Evolutionary conservation across 1,140 invertebrate species (phyloP).

Genomic region (Drosophila melanica): DNA sequence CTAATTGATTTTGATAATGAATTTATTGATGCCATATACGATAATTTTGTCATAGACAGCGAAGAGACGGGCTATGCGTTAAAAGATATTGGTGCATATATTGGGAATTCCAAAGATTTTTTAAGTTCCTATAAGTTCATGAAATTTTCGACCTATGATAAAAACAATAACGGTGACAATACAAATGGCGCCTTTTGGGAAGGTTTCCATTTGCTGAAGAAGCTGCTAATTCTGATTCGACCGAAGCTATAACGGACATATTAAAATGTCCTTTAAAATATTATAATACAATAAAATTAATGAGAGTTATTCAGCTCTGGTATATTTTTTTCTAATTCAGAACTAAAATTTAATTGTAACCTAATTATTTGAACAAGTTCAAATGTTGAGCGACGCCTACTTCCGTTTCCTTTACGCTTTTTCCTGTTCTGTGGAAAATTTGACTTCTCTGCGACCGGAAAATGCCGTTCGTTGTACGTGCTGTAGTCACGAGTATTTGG

Average conservation of each 20-base stretch:
- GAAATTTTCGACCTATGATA: constrained; percentile 17
- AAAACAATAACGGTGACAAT: constrained; percentile 2
- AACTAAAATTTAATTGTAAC: background rate
- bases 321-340: too few species aligned
- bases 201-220: background rate
- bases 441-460: constrained; percentile 13
- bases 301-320: too few species aligned
- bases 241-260: background rate
- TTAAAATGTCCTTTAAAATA: too few species aligned
- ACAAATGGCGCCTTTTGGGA: background rate
- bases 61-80: background rate
- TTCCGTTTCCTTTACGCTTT: background rate
- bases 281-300: too few species aligned
- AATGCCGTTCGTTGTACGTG: constrained; percentile 17
- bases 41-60: constrained; percentile 12
- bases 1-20: background rate
- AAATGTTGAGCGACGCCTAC: background rate
- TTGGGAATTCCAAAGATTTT: background rate
- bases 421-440: constrained; percentile 12
- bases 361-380: constrained; percentile 3
- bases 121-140: background rate
- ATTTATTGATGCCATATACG: background rate
- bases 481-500: constrained; percentile 7
- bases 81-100: background rate
- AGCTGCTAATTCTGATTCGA: background rate